Evolutionary conservation across 2,888 invertebrate genomes (phyloP).

Genomic region (Pheosia tremula): DNA sequence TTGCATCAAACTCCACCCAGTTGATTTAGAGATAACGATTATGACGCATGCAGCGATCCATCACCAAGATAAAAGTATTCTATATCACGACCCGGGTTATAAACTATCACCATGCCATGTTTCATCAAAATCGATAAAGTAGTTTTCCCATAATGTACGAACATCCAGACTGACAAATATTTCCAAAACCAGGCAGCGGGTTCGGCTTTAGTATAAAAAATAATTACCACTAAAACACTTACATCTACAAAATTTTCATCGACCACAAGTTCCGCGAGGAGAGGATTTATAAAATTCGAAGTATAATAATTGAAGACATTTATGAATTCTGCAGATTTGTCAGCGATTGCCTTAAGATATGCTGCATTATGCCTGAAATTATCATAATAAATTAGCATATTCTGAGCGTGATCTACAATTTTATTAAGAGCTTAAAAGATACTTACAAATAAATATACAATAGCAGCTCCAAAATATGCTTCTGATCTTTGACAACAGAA

Average conservation of each 20-base stretch:
- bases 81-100: too few relatives aligned
- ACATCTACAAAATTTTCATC: slow-evolving; percentile 61
- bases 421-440: neutral
- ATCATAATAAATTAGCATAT: slow-evolving; percentile 10
- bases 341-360: slow-evolving; percentile 42
- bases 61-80: too few relatives aligned
- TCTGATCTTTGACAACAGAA: slow-evolving; percentile 45
- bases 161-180: too few relatives aligned
- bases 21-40: too few relatives aligned
- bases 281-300: slow-evolving; percentile 41
- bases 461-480: slow-evolving; percentile 53
- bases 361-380: slow-evolving; percentile 54
- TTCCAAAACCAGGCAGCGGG: too few relatives aligned
- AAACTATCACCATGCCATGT: too few relatives aligned
- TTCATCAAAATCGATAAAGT: too few relatives aligned
- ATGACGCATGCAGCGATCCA: too few relatives aligned
- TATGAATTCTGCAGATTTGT: slow-evolving; percentile 47
- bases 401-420: neutral
- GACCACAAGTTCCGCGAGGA: slow-evolving; percentile 54
- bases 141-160: too few relatives aligned
- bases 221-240: slow-evolving; percentile 28
- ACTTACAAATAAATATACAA: slow-evolving; percentile 62
- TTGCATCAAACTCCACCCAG: too few relatives aligned
- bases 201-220: too few relatives aligned
- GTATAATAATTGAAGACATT: slow-evolving; percentile 50